These are phyloP conservation scores for Corydoras maculifer DNA, from an alignment of 2,113 vertebrate genomes.

Conservation along the genomic window DNA sequence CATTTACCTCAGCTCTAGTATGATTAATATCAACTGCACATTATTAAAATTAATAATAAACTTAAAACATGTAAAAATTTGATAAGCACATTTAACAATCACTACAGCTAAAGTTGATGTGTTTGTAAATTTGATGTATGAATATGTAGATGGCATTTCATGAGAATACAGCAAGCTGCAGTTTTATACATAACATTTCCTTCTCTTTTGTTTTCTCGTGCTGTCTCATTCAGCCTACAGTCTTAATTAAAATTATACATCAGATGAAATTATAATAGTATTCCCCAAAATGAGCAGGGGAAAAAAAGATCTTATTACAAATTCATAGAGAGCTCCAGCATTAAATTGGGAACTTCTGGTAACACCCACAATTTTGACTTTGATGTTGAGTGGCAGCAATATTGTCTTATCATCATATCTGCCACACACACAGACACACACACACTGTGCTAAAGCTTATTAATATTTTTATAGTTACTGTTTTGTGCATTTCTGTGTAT, in stretches of 20 bases:
- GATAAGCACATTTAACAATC: too few species aligned
- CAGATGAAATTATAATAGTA: conserved; percentile 35
- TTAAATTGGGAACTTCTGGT: conserved; percentile 6
- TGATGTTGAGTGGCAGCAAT: neutral
- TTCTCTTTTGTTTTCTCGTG: conserved; percentile 1
- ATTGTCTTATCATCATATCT: neutral
- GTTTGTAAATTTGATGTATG: too few species aligned
- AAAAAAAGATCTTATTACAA: conserved; percentile 26
- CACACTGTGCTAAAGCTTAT: neutral
- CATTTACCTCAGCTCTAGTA: too few species aligned
- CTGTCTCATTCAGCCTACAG: conserved; percentile 5
- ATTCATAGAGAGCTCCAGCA: conserved; percentile 17
- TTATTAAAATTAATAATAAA: too few species aligned
- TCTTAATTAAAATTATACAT: conserved; percentile 44
- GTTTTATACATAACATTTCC: conserved; percentile 9
- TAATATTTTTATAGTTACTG: neutral
- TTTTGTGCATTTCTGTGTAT: neutral
- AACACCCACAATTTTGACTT: conserved; percentile 15
- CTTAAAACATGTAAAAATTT: too few species aligned
- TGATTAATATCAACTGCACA: too few species aligned
- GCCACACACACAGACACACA: conserved; percentile 6
- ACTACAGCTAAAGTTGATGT: too few species aligned
- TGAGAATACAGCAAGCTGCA: conserved; percentile 6
- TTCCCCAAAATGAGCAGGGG: conserved; percentile 20
- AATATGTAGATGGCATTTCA: conserved; percentile 4